Evolutionary conservation across 2,888 invertebrate species (phyloP), one percentile per base, ranked within the genome.

Genomic region (Hyles lineata): DNA sequence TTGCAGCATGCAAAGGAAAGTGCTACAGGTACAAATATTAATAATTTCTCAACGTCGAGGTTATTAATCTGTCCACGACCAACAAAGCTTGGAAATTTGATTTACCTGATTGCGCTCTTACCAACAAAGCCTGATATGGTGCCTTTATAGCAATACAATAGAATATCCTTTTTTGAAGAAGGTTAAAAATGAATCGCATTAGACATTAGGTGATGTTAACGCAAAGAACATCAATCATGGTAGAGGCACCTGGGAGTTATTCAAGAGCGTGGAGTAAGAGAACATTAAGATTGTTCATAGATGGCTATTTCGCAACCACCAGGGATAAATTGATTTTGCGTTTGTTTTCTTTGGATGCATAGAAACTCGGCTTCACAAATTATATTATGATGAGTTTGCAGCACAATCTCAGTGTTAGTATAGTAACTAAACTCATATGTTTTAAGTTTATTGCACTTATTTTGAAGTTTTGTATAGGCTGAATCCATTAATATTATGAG

Each of bases 1-100:
- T 23, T 25, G 15, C 25, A 60, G 17, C 17, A 23, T 23, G 11
- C 15, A 60, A 60, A 23, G 23, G 25, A 60, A 5, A 23, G 21
- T 23, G 43, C 23, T 17, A 23, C 55, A 55, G 5, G 43, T 61
- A 67, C 43, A 50, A n/a, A 50, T 67, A 50, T 19, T 23, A 21
- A 50, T 67, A 23, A 67, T 67, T 23, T 17, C 6, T 67, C 23
- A 50, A 67, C 21, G 43, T 67, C 67, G 17, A 43, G 43, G 17
- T 43, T 67, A 67, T 43, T 43, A 63, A 63, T 63, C 35, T 63
- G 15, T 15, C 8, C 21, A 15, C n/a, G 23, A 50, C 50, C 23
- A 67, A 67, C 50, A 67, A 50, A 67, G 67, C 67, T 50, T 67
- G n/a, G 23, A 67, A 67, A 7, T 67, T 21, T 50, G 50, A 67